These are phyloP conservation scores for Thymelicus acteon DNA, from an alignment of 2,888 invertebrate species.

Conservation along the genomic window DNA sequence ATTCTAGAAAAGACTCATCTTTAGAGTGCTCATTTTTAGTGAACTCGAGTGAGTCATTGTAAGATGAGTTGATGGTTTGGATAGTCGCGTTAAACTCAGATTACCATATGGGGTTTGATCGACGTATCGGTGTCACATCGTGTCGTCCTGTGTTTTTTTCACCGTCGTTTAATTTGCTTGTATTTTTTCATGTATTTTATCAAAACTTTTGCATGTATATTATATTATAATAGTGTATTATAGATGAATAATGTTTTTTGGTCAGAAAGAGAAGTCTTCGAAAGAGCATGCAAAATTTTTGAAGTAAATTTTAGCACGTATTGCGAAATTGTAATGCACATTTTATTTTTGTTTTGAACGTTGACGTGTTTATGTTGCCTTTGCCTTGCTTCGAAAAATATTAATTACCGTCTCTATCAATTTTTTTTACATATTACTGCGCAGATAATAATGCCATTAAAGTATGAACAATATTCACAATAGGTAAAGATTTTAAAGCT, in stretches of 20 bases:
- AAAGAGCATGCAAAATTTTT: conserved; percentile 35
- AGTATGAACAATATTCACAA: too few relatives aligned
- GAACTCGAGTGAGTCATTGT: conserved; percentile 36
- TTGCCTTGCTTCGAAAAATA: conserved; percentile 37
- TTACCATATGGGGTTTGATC: conserved; percentile 94
- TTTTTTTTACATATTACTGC: too few relatives aligned
- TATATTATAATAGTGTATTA: too few relatives aligned
- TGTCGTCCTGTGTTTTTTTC: conserved; percentile 79
- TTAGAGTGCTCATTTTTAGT: background rate
- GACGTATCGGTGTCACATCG: conserved; percentile 79
- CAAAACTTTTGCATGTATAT: conserved; percentile 36
- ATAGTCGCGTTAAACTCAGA: conserved; percentile 86
- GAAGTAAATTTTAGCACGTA: conserved; percentile 51
- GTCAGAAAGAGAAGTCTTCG: too few relatives aligned
- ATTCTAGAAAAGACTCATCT: background rate
- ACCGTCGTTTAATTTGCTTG: conserved; percentile 56
- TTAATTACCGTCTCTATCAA: background rate
- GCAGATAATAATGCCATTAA: too few relatives aligned
- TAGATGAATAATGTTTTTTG: too few relatives aligned
- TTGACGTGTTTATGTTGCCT: conserved; percentile 38
- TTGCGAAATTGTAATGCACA: conserved; percentile 66
- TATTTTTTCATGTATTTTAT: conserved; percentile 43
- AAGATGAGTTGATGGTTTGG: conserved; percentile 38
- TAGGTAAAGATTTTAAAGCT: too few relatives aligned
- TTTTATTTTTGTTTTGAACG: conserved; percentile 58